Base-by-base conservation (phyloP, 2,113 vertebrate species). In the Uria aalge region DNA sequence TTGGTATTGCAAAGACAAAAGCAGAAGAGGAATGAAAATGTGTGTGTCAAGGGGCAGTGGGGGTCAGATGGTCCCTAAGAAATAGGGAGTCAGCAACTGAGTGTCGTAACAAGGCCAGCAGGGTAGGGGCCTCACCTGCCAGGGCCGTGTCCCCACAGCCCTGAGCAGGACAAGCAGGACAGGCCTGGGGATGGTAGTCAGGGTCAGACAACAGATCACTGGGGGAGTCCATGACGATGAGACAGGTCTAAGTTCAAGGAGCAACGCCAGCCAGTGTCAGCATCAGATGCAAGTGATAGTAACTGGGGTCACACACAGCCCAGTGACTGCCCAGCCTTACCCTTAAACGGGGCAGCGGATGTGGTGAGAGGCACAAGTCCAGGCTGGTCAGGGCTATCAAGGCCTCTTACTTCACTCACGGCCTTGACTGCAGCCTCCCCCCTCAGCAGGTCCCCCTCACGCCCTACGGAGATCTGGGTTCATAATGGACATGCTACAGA, bases 321-420 rank as follows among this genome's bases (percentile, higher is more conserved):
- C n/a, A 30, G 38, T n/a, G n/a, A 40, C 6, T 4, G 45, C 50
- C 50, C 56, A 59, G 30, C 34, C 23, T 30, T 7, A 18, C 32
- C 23, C 15, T 67, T 43, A 19, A 16, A 32, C 0, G 0, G 24
- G 41, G 8, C 56, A 71, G 66, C 36, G 32, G 14, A 19, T 16
- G 27, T 10, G 19, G 16, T 14, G 21, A 27, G 8, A 74, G 3
- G 3, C 23, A 41, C 8, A 74, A 17, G 7, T 19, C 81, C 34
- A 77, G 53, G 7, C 14, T 4, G 1, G 9, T 21, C 22, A 56
- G 8, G 15, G 30, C 9, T 38, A 32, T 48, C 32, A 56, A 74
- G 8, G 12, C 11, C 26, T 64, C 52, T 53, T 40, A 29, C 45
- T 43, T 69, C 15, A 22, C 27, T 24, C 0, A 1, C 17, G 34